These are phyloP conservation scores for Polypterus senegalus DNA, from an alignment of 2,113 vertebrate species.

Conservation along the genomic window DNA sequence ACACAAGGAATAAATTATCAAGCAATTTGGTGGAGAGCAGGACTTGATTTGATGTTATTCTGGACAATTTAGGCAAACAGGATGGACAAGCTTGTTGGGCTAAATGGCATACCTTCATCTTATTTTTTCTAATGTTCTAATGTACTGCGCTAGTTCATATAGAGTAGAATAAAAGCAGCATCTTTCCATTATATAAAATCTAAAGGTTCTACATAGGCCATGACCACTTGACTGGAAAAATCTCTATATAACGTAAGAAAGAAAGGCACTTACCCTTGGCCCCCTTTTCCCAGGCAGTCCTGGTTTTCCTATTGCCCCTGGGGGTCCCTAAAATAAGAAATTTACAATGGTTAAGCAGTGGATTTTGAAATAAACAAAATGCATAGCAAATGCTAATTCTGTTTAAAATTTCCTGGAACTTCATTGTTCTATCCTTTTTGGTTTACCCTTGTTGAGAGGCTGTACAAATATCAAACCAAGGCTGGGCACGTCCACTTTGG, in stretches of 20 bases:
- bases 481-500: background rate
- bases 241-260: background rate
- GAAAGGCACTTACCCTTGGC: slow-evolving; percentile 66
- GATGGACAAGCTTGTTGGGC: too few species aligned
- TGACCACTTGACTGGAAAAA: background rate
- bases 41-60: too few species aligned
- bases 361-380: background rate
- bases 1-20: too few species aligned
- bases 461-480: background rate
- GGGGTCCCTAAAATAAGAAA: slow-evolving; percentile 60
- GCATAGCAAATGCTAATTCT: background rate
- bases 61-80: too few species aligned
- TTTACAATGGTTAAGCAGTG: slow-evolving; percentile 10
- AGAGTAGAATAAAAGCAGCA: background rate
- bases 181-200: too few species aligned
- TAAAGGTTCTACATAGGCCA: too few species aligned
- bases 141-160: background rate
- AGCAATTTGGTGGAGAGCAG: too few species aligned
- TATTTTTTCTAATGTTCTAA: background rate
- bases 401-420: too few species aligned
- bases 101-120: too few species aligned
- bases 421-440: background rate
- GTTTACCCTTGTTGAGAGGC: background rate
- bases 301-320: slow-evolving; percentile 75
- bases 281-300: slow-evolving; percentile 77